Evolutionary conservation across 2,888 invertebrate genomes (phyloP).

Genomic region (Hypomecis atomaria): DNA sequence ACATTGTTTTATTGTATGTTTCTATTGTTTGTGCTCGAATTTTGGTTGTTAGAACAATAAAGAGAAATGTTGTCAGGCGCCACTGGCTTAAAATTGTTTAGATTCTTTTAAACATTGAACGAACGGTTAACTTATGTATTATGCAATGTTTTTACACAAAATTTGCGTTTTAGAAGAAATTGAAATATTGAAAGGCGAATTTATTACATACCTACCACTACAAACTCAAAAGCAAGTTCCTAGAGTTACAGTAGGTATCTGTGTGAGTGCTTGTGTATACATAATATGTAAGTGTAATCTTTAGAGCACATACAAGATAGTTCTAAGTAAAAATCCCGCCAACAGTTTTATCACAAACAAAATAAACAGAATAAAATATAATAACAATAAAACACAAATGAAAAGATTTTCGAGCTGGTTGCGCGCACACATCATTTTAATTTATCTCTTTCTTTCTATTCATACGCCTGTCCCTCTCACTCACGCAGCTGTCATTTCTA

Average conservation of each 20-base stretch:
- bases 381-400: slow-evolving; percentile 37
- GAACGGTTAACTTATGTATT: neutral
- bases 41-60: neutral
- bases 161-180: too few relatives aligned
- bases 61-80: slow-evolving; percentile 21
- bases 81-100: neutral
- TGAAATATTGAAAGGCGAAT: too few relatives aligned
- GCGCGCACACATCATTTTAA: slow-evolving; percentile 52
- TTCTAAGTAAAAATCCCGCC: too few relatives aligned
- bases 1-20: slow-evolving; percentile 19
- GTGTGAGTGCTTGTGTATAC: too few relatives aligned
- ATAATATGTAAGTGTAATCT: too few relatives aligned
- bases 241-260: too few relatives aligned
- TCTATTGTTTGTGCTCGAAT: slow-evolving; percentile 19
- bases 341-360: neutral
- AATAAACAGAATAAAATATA: neutral
- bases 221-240: too few relatives aligned
- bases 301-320: too few relatives aligned
- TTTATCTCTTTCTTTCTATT: slow-evolving; percentile 49
- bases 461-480: slow-evolving; percentile 50
- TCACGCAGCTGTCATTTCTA: slow-evolving; percentile 76
- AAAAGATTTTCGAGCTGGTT: slow-evolving; percentile 42
- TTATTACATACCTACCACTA: too few relatives aligned
- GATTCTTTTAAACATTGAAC: neutral
- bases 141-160: too few relatives aligned